Evolutionary conservation across 92 coral and sea anemone genomes (phyloP).

Genomic region (Phenganax subtilis): DNA sequence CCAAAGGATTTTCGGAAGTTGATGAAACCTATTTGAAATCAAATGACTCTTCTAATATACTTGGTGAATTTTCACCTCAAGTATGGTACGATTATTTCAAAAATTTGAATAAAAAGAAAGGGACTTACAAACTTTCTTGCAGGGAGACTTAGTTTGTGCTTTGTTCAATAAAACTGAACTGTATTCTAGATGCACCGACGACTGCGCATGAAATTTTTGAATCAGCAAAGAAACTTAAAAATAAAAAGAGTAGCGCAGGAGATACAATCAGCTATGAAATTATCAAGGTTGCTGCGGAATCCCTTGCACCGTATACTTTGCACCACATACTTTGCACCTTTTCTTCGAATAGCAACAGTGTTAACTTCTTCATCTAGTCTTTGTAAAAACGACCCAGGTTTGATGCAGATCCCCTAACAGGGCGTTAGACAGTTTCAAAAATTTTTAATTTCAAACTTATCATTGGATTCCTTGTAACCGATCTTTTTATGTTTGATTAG

Average conservation of each 20-base stretch:
- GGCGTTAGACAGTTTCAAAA: no score
- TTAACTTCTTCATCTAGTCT: no score
- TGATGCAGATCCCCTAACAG: no score
- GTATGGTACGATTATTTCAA: constrained; percentile 30
- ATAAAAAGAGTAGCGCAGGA: constrained; percentile 38
- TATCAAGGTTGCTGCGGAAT: constrained; percentile 28
- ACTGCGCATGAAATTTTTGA: constrained; percentile 26
- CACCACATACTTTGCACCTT: no score
- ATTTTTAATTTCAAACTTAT: no score
- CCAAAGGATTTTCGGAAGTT: constrained; percentile 43
- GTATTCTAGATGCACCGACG: constrained; percentile 29
- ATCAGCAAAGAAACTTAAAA: constrained; percentile 23
- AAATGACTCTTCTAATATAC: background rate
- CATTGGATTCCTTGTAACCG: no score
- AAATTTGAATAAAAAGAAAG: constrained; percentile 1
- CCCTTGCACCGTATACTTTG: constrained; percentile 15
- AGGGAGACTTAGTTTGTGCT: constrained; percentile 2
- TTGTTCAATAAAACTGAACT: background rate
- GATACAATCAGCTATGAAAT: constrained; percentile 30
- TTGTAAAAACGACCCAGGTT: no score
- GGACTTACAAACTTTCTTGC: background rate
- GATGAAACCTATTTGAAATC: constrained; percentile 22
- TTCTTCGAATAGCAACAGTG: no score
- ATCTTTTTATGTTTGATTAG: no score
- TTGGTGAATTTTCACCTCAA: constrained; percentile 9